phyloP scores from a whole-genome alignment of 2,797 vertebrate species.

The Falco peregrinus region DNA sequence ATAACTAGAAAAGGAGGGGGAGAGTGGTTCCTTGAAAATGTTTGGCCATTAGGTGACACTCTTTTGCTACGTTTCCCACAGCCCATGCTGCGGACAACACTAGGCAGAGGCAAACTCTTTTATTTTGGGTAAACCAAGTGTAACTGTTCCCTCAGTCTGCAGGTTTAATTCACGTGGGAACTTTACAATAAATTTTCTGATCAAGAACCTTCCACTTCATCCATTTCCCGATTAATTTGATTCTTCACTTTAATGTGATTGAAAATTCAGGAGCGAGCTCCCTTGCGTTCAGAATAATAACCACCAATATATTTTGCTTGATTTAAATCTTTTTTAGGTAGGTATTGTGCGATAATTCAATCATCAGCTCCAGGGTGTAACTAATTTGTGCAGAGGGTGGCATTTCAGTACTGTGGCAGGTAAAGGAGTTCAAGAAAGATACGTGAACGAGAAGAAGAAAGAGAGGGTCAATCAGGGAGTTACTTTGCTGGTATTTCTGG shows the following conservation, averaged over 20 bases:
- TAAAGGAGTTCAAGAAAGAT: background rate
- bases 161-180: background rate
- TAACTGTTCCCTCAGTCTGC: background rate
- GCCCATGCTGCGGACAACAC: background rate
- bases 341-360: background rate
- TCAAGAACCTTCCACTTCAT: conserved; percentile 8
- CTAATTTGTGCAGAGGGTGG: conserved; percentile 12
- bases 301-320: background rate
- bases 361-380: background rate
- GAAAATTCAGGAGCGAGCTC: background rate
- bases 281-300: background rate
- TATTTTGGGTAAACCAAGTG: background rate
- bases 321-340: background rate
- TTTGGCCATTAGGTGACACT: conserved; percentile 73
- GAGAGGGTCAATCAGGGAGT: background rate
- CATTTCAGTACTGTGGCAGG: background rate
- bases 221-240: conserved; percentile 28
- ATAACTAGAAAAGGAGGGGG: background rate
- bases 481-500: background rate
- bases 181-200: background rate
- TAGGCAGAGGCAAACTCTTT: background rate
- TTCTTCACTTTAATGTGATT: background rate
- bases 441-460: background rate
- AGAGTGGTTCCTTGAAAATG: background rate
- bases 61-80: conserved; percentile 48